Percentiles rank a stretch among this genome's conserved stretches.
phyloP scores from a whole-genome alignment of 2,113 vertebrate species.

The Sarotherodon lohbergeri region DNA sequence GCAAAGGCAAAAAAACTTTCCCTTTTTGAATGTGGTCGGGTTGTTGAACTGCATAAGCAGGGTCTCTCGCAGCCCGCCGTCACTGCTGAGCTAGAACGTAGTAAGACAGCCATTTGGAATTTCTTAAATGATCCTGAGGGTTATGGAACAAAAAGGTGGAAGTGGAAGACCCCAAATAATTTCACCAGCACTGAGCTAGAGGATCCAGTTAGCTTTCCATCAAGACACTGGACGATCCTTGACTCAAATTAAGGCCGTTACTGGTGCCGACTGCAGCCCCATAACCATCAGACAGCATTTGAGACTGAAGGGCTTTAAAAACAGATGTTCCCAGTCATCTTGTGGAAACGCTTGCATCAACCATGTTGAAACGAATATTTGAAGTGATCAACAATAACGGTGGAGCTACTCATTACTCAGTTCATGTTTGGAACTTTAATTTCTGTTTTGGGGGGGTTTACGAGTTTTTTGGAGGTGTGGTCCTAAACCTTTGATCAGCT shows the following conservation, averaged over 20 bases:
- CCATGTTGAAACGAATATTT: background rate
- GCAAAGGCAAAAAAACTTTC: background rate
- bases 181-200: too few relatives aligned
- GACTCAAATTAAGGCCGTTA: background rate
- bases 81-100: background rate
- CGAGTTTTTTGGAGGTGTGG: background rate
- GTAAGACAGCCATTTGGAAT: background rate
- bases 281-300: background rate
- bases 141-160: background rate
- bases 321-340: background rate
- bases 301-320: background rate
- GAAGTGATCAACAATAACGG: too few relatives aligned
- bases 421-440: too few relatives aligned
- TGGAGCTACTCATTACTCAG: too few relatives aligned
- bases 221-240: background rate
- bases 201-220: background rate
- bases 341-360: background rate
- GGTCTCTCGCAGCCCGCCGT: background rate
- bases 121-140: background rate
- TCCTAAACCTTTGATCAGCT: background rate
- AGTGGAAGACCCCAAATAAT: background rate
- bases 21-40: accelerated
- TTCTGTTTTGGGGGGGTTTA: background rate
- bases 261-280: background rate
- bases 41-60: background rate